phyloP scores from a whole-genome alignment of 1,140 invertebrate species.

The Drosophila neocordata region DNA sequence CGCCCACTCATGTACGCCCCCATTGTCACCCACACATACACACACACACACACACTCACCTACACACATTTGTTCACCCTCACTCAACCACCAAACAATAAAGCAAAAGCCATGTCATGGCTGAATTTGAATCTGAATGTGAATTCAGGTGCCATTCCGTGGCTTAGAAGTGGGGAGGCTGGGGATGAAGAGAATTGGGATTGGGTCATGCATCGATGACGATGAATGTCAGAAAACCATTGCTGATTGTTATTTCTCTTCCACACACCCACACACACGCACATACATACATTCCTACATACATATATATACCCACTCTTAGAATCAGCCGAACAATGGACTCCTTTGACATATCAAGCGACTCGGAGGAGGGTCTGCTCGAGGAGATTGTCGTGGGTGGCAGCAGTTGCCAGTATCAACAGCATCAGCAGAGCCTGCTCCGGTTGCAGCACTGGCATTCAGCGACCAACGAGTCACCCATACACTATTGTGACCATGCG shows the following conservation, averaged over 20 bases:
- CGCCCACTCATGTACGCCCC: slow-evolving; percentile 10
- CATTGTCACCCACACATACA: slow-evolving; percentile 14
- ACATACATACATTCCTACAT: slow-evolving; percentile 7
- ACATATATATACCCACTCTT: not conserved
- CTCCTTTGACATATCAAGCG: slow-evolving; percentile 83
- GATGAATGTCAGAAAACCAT: slow-evolving; percentile 18
- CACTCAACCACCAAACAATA: slow-evolving; percentile 13
- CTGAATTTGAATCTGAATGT: slow-evolving; percentile 4
- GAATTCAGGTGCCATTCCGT: slow-evolving; percentile 13
- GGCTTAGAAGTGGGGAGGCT: not conserved
- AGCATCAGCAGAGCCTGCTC: slow-evolving; percentile 58
- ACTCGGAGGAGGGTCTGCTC: slow-evolving; percentile 79
- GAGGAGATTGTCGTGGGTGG: slow-evolving; percentile 80
- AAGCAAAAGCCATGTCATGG: slow-evolving; percentile 15
- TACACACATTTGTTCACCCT: slow-evolving; percentile 13
- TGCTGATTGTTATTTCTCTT: slow-evolving; percentile 37
- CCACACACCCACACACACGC: not conserved
- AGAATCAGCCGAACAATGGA: slow-evolving; percentile 82
- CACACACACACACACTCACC: slow-evolving; percentile 4
- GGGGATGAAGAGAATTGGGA: not conserved
- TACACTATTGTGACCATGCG: slow-evolving; percentile 77
- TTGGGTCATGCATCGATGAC: slow-evolving; percentile 14
- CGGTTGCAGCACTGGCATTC: slow-evolving; percentile 66
- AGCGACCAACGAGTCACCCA: slow-evolving; percentile 65
- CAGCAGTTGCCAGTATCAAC: slow-evolving; percentile 38